Evolutionary conservation across 1,140 invertebrate species (phyloP).

Genomic region (Onthophagus taurus): DNA sequence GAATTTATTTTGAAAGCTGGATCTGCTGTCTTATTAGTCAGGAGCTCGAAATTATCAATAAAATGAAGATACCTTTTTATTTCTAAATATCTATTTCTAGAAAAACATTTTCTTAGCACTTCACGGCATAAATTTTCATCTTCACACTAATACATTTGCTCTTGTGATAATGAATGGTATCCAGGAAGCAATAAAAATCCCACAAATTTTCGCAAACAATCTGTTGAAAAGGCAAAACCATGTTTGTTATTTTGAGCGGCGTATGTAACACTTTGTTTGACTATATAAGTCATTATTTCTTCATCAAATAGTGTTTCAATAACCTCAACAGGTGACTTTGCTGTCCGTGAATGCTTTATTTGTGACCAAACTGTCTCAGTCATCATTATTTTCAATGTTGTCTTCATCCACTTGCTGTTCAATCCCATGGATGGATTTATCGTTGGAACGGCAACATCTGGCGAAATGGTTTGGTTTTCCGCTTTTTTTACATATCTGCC

Average conservation of each 20-base stretch:
- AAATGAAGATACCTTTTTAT: constrained; percentile 7
- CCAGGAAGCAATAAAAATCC: constrained; percentile 10
- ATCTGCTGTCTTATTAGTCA: neutral
- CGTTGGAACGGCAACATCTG: no score
- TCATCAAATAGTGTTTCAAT: constrained; percentile 14
- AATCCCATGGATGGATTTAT: no score
- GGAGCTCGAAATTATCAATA: neutral
- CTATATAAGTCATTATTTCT: constrained; percentile 9
- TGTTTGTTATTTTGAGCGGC: constrained; percentile 21
- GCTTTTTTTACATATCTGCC: no score
- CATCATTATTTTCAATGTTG: no score
- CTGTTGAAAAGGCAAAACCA: constrained; percentile 6
- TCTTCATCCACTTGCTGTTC: no score
- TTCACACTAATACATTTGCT: constrained; percentile 2
- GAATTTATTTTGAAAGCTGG: constrained; percentile 7
- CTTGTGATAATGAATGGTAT: constrained; percentile 3
- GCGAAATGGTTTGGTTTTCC: no score
- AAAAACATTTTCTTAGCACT: neutral
- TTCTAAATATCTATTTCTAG: constrained; percentile 7
- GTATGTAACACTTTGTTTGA: constrained; percentile 13
- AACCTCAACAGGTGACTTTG: constrained; percentile 7
- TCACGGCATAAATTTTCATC: constrained; percentile 3
- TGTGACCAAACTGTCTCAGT: constrained; percentile 1
- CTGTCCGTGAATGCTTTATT: constrained; percentile 5
- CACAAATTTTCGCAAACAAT: constrained; percentile 8